Percentiles rank a stretch among this genome's conserved stretches.
phyloP scores from a whole-genome alignment of 2,113 vertebrate genomes.

The Urocitellus parryii region DNA sequence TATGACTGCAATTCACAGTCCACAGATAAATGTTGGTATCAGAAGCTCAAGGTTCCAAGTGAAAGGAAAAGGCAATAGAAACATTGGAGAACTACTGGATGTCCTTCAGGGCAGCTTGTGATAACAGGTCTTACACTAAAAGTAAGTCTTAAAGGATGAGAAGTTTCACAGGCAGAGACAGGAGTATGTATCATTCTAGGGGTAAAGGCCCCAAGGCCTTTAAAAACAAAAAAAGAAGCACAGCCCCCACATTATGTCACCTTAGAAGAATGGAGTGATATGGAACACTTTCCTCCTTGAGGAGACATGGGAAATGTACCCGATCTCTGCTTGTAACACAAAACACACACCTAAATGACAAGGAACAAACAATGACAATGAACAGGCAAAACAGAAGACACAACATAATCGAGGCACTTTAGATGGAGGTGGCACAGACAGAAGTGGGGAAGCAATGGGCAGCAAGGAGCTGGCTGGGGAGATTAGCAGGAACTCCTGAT shows the following conservation, averaged over 20 bases:
- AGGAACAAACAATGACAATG: neutral
- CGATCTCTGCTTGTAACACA: neutral
- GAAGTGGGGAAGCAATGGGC: neutral
- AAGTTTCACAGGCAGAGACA: neutral
- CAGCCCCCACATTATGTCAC: neutral
- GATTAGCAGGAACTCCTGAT: neutral
- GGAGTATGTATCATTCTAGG: neutral
- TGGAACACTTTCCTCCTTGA: neutral
- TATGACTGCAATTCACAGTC: neutral
- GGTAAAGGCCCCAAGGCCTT: neutral
- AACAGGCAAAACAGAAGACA: neutral
- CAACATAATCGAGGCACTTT: neutral
- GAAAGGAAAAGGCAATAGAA: neutral
- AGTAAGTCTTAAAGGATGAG: neutral
- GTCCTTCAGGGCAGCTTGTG: neutral
- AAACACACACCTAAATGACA: neutral
- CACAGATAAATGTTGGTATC: neutral
- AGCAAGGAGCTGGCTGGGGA: neutral
- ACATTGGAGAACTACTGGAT: conserved; percentile 19
- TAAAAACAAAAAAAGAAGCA: neutral
- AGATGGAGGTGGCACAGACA: neutral
- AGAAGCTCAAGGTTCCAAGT: neutral
- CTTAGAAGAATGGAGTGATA: neutral
- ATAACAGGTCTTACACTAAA: neutral
- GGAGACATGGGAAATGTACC: neutral